Conservation (phyloP, 1,140 invertebrate species). For the Adelges cooleyi region DNA sequence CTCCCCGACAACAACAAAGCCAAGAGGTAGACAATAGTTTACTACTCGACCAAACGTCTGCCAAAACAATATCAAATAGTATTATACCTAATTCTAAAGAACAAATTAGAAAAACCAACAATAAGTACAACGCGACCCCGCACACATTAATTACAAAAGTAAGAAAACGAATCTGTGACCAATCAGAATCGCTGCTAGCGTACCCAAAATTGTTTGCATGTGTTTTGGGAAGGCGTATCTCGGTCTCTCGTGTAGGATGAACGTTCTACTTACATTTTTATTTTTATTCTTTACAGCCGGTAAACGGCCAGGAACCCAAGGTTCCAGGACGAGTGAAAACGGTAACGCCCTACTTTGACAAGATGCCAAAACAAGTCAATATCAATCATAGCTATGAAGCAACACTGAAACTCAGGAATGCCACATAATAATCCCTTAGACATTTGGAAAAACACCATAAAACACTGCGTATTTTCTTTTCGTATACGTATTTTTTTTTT, state of each 20-base stretch:
- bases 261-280: too few species aligned
- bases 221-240: too few species aligned
- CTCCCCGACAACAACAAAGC: constrained; percentile 31
- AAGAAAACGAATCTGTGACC: neutral
- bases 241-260: too few species aligned
- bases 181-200: constrained; percentile 6
- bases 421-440: neutral
- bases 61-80: constrained; percentile 60
- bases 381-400: constrained; percentile 13
- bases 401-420: constrained; percentile 24
- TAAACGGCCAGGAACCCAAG: constrained; percentile 2
- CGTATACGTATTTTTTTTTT: too few species aligned
- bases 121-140: constrained; percentile 10
- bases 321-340: constrained; percentile 25
- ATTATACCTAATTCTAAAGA: constrained; percentile 45
- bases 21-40: constrained; percentile 4
- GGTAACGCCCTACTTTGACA: constrained; percentile 24
- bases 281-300: neutral
- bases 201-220: too few species aligned
- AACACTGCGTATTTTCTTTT: neutral
- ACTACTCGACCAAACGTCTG: constrained; percentile 44
- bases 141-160: constrained; percentile 10
- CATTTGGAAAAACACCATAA: neutral
- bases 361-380: constrained; percentile 8
- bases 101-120: constrained; percentile 2